These are phyloP conservation scores for Polyommatus iphigenia DNA, from an alignment of 2,888 invertebrate genomes.

Conservation along the genomic window DNA sequence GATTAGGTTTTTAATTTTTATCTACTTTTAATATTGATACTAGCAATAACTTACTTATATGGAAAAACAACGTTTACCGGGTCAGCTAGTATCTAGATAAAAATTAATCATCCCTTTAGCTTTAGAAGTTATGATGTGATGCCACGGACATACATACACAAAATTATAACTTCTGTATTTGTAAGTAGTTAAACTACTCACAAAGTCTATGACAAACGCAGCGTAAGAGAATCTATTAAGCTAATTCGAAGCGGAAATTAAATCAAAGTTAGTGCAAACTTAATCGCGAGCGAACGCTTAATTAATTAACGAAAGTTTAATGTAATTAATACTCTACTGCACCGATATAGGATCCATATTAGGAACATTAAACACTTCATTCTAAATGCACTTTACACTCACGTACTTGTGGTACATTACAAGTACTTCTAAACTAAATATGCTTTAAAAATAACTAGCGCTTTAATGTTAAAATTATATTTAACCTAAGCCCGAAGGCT, in stretches of 20 bases:
- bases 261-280: constrained; percentile 16
- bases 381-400: neutral
- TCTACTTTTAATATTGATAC: no score
- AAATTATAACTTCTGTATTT: neutral
- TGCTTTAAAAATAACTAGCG: no score
- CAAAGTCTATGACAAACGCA: neutral
- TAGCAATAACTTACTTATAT: no score
- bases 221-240: neutral
- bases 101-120: neutral
- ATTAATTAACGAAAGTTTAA: neutral
- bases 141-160: neutral
- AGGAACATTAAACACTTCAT: constrained; percentile 1
- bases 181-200: neutral
- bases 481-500: no score
- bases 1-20: no score
- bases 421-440: neutral
- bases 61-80: no score
- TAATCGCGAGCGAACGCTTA: neutral
- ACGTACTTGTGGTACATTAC: constrained; percentile 1
- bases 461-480: no score
- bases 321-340: neutral
- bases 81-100: no score
- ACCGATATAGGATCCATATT: neutral
- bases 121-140: neutral
- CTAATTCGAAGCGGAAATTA: constrained; percentile 2